Conservation (phyloP, 2,113 vertebrate species). For the Poeciliopsis occidentalis region DNA sequence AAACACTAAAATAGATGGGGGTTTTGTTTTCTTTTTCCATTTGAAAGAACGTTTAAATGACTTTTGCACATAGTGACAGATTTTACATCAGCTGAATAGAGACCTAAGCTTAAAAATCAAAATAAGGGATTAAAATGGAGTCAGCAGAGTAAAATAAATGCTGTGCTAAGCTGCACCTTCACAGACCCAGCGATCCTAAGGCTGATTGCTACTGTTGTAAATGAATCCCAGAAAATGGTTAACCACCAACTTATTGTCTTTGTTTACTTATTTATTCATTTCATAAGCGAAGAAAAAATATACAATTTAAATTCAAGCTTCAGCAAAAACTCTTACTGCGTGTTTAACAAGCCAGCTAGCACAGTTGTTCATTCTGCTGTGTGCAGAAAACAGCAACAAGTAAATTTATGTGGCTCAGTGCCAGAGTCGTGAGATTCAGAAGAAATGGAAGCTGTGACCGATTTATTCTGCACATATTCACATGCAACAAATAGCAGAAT, state of each 20-base stretch:
- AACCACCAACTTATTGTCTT: not conserved
- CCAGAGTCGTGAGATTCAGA: constrained; percentile 56
- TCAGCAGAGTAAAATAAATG: too few relatives aligned
- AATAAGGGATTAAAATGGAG: too few relatives aligned
- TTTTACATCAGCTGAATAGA: not conserved
- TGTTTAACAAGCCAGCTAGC: constrained; percentile 57
- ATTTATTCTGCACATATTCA: not conserved
- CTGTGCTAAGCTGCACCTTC: too few relatives aligned
- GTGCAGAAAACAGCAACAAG: constrained; percentile 36
- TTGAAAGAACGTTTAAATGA: too few relatives aligned
- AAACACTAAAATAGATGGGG: too few relatives aligned
- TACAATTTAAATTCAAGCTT: constrained; percentile 72
- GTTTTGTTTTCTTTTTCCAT: too few relatives aligned
- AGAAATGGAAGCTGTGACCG: not conserved
- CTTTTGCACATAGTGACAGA: not conserved
- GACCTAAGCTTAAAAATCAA: too few relatives aligned
- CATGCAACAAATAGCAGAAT: too few relatives aligned
- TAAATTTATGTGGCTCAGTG: constrained; percentile 34
- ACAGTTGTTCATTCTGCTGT: constrained; percentile 27
- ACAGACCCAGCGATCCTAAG: not conserved
- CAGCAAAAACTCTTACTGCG: constrained; percentile 59
- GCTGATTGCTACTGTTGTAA: too few relatives aligned
- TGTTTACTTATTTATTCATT: constrained; percentile 62
- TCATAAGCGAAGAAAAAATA: constrained; percentile 71
- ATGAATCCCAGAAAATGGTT: not conserved